These are phyloP conservation scores for Catamblyrhynchus diadema DNA, from an alignment of 2,797 vertebrate genomes.

Conservation along the genomic window DNA sequence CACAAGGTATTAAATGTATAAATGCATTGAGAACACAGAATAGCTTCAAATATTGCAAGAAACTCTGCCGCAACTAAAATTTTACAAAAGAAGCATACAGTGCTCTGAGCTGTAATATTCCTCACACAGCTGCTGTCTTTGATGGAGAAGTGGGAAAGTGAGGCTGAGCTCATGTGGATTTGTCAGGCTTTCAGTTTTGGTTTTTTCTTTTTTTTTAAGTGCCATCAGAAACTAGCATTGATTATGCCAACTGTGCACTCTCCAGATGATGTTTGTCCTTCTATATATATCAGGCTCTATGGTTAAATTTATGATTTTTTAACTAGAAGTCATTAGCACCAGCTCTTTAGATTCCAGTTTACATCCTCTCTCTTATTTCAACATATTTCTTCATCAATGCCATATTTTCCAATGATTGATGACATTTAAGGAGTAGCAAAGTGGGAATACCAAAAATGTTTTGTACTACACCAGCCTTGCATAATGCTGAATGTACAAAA, in stretches of 20 bases:
- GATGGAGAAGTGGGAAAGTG: neutral
- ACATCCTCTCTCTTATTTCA: neutral
- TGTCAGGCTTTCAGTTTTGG: neutral
- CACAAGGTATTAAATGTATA: neutral
- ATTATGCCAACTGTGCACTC: neutral
- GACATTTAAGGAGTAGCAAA: neutral
- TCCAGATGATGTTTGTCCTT: neutral
- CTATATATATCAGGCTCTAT: neutral
- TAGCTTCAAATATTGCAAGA: neutral
- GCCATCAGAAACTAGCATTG: neutral
- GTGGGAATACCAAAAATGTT: neutral
- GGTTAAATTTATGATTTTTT: neutral
- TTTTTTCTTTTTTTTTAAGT: neutral
- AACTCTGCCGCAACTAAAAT: neutral
- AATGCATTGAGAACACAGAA: neutral
- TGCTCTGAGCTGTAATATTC: neutral
- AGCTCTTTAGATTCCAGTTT: neutral
- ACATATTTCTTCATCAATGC: neutral
- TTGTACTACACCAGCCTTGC: neutral
- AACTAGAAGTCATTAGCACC: neutral
- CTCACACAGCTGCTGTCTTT: neutral
- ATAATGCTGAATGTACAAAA: neutral
- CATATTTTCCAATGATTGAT: neutral
- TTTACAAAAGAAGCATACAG: accelerated
- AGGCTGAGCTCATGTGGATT: neutral